Conservation (phyloP, 2,888 invertebrate species). For the Heteromurus nitidus region DNA sequence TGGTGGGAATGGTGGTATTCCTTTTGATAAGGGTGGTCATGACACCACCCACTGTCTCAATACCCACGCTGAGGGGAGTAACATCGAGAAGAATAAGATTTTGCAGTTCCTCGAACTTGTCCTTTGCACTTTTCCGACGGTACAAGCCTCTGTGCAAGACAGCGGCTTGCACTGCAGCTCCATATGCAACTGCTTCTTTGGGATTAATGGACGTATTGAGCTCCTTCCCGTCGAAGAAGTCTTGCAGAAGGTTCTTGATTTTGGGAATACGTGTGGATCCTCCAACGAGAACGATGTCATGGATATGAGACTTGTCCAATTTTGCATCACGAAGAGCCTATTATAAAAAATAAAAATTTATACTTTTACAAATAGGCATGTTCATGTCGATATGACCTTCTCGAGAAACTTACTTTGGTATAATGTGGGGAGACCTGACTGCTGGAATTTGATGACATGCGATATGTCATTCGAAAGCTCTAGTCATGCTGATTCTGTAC, state of each 20-base stretch:
- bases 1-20: constrained; percentile 57
- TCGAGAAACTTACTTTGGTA: constrained; percentile 32
- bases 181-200: constrained; percentile 88
- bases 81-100: constrained; percentile 65
- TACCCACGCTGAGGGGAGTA: constrained; percentile 65
- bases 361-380: not conserved
- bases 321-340: constrained; percentile 19
- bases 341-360: not conserved
- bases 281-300: constrained; percentile 85
- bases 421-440: too few relatives aligned
- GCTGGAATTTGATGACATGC: too few relatives aligned
- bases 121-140: too few relatives aligned
- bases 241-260: constrained; percentile 84
- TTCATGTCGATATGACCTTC: not conserved
- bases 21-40: constrained; percentile 59
- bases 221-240: constrained; percentile 84
- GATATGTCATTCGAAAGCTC: too few relatives aligned
- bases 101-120: constrained; percentile 54
- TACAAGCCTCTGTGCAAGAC: constrained; percentile 79
- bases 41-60: constrained; percentile 55
- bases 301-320: constrained; percentile 20
- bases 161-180: constrained; percentile 85
- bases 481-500: too few relatives aligned
- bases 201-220: constrained; percentile 86
- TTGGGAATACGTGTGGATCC: constrained; percentile 89